A percentile compares a stretch with the other conserved stretches of the same genome.
These are phyloP conservation scores for Oscheius sp. DNA, from an alignment of 2,888 invertebrate genomes.

Conservation along the genomic window DNA sequence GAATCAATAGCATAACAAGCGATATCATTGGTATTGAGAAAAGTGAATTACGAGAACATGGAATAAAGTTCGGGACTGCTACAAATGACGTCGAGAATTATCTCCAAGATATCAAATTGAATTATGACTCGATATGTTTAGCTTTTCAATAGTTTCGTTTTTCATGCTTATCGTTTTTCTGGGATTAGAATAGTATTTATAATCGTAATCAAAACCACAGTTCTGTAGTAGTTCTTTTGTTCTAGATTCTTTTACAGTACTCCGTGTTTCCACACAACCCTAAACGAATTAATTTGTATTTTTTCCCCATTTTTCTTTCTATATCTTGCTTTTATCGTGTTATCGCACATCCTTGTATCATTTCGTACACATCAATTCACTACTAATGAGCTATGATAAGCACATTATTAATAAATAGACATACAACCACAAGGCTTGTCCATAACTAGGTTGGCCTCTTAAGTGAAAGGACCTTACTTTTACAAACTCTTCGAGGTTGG, in stretches of 20 bases:
- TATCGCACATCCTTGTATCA: conserved; percentile 5
- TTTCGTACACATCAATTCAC: conserved; percentile 25
- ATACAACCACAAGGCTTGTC: conserved; percentile 30
- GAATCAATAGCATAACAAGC: conserved; percentile 39
- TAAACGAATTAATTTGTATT: conserved; percentile 7
- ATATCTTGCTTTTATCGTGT: conserved; percentile 19
- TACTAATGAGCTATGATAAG: conserved; percentile 31
- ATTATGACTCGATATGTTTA: conserved; percentile 41
- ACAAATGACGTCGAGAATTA: conserved; percentile 37
- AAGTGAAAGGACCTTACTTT: conserved; percentile 31
- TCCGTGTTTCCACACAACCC: neutral
- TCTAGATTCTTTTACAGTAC: neutral
- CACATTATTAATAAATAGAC: conserved; percentile 30
- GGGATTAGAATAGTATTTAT: conserved; percentile 3
- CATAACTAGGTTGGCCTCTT: conserved; percentile 27
- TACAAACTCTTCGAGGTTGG: conserved; percentile 24
- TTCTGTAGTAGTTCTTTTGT: neutral
- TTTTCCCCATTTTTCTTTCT: conserved; percentile 22
- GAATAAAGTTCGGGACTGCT: conserved; percentile 28
- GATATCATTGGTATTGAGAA: conserved; percentile 40
- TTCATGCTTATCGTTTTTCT: conserved; percentile 20
- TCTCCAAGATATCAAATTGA: conserved; percentile 42
- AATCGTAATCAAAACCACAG: neutral
- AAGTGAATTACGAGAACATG: conserved; percentile 37
- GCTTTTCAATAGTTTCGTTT: conserved; percentile 37